Evolutionary conservation across 2,113 vertebrate species (phyloP), one percentile per base, ranked within the genome.

Genomic region (Hippocampus mohnikei): DNA sequence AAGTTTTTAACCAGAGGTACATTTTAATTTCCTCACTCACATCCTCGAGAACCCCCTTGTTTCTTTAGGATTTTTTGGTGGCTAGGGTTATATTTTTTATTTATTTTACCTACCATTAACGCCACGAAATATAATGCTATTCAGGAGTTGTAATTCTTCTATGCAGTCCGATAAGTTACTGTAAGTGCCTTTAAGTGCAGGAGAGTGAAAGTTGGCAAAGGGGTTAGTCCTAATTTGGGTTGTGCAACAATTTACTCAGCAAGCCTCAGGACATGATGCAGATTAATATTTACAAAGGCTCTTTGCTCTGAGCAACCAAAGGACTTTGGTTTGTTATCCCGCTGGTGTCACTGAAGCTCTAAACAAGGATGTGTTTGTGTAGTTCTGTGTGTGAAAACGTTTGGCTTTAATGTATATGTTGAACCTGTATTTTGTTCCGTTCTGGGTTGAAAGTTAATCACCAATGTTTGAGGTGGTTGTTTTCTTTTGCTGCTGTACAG

Each of bases 401-500:
- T 23, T 55, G 21, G 2, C 23, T 55, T 55, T 73, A 12, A 59
- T 79, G 37, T 29, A 72, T 53, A 61, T 67, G 67, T 50, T 74
- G 55, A 15, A 5, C 66, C 66, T 23, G 12, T 37, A 46, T 66
- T 25, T 67, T 69, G 42, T 27, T 70, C 29, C 48, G 44, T 67
- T 69, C 70, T 79, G 40, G 58, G 76, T 75, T 78, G 41, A 70
- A 76, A 59, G 66, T 79, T 11, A 53, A 70, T 75, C 33, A 60
- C 48, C 55, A 69, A n/a, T 20, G 64, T 70, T 55, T 33, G 72
- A 75, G 23, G 70, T 62, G 69, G 67, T 73, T 61, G 65, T 71
- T 62, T 79, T 76, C 6, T 53, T 76, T 79, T 87, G 70, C 75
- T 85, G 81, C 72, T 83, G 77, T 74, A 79, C 48, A 88, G 52